Conservation (phyloP, 2,797 vertebrate species). For the Sandelia bainsii region DNA sequence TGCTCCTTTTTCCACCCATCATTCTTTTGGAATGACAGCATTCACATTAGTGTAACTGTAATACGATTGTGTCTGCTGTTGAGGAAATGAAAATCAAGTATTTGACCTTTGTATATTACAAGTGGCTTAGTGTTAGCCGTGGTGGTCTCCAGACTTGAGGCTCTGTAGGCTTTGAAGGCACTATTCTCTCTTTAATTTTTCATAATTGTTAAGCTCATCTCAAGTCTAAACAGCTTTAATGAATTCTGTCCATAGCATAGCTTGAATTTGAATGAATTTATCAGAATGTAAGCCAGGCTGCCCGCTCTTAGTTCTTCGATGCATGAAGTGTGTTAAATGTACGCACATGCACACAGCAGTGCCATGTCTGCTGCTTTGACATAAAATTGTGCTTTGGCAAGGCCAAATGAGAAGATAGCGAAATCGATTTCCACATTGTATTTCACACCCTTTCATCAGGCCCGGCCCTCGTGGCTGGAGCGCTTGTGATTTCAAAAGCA, state of each 20-base stretch:
- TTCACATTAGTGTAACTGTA: slow-evolving; percentile 73
- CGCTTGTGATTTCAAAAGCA: slow-evolving; percentile 88
- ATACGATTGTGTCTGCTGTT: slow-evolving; percentile 72
- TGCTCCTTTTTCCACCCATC: slow-evolving; percentile 66
- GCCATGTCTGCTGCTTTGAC: slow-evolving; percentile 59
- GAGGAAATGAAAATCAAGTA: slow-evolving; percentile 82
- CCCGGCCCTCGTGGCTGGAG: slow-evolving; percentile 80
- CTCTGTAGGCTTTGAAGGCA: slow-evolving; percentile 45
- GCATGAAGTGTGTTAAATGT: slow-evolving; percentile 78
- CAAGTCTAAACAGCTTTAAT: slow-evolving; percentile 65
- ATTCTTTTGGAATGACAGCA: slow-evolving; percentile 72
- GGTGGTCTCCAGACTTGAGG: slow-evolving; percentile 51
- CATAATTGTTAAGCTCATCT: slow-evolving; percentile 60
- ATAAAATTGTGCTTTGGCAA: slow-evolving; percentile 73
- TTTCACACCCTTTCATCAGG: slow-evolving; percentile 88
- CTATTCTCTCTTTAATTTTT: slow-evolving; percentile 31
- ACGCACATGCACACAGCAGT: slow-evolving; percentile 66
- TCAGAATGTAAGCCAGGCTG: slow-evolving; percentile 69
- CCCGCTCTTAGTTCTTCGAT: slow-evolving; percentile 65
- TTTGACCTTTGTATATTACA: slow-evolving; percentile 81
- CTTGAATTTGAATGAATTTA: slow-evolving; percentile 77
- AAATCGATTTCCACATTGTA: slow-evolving; percentile 89
- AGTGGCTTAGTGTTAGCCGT: slow-evolving; percentile 72
- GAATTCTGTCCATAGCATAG: slow-evolving; percentile 62
- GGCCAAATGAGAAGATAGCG: slow-evolving; percentile 81